Base-by-base conservation (phyloP, 2,888 invertebrate genomes). In the Gari tellinella region DNA sequence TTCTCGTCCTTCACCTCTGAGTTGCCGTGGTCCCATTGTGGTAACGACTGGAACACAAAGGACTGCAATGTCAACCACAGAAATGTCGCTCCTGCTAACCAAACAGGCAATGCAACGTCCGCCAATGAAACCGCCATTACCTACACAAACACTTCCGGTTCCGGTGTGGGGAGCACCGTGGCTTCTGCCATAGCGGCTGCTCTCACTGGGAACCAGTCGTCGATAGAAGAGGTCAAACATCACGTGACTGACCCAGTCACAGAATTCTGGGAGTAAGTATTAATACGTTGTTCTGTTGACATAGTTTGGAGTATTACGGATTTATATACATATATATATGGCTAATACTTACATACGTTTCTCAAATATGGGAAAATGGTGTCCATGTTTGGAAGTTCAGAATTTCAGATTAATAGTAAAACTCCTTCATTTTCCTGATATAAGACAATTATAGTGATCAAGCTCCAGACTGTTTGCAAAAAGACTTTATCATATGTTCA, bases 1-100 rank as follows among this genome's bases (percentile, higher is more conserved):
- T 94, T 95, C 80, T 95, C 95, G 17, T 96, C 96, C 56, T 92
- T 94, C 83, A 90, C 90, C 15, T 94, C 94, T 14, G 95, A 56
- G 83, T 93, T 96, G 37, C 96, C 96, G 0, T 96, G 96, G 96
- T 92, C 96, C 65, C 94, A 95, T 86, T 96, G 96, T 88, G 95
- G 95, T 90, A 96, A 96, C 92, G 93, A 94, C 0, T 96, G 96
- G 96, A 96, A 96, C 92, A 95, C 95, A 0, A 94, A 94, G 0
- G 93, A 82, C 55, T 88, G 88, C 60, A 58, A 48, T 41, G 65
- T 72, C 5, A 62, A 72, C 49, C 72, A 76, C 45, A 41, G 67
- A n/a, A 48, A 75, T 41, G 19, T 53, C 41, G 41, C 57, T 1
- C 21, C 66, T 15, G 37, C 67, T 10, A 58, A 62, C 17, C 38